A percentile compares a stretch with the other conserved stretches of the same genome.
Evolutionary conservation across 2,113 vertebrate species (phyloP).

Genomic region (Pseudonaja textilis): DNA sequence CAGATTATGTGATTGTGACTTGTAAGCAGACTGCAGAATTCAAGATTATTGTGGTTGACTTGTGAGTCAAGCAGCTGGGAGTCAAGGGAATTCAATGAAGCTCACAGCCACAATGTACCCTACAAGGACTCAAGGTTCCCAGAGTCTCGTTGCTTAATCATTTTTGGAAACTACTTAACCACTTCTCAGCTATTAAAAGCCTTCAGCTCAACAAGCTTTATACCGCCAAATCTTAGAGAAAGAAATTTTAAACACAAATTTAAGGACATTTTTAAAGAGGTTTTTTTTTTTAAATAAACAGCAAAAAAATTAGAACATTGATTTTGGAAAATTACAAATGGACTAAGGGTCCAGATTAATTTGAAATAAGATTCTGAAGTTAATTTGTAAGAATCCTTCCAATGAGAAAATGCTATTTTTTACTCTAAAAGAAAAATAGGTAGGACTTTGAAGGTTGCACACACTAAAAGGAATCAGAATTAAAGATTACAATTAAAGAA

Average conservation of each 20-base stretch:
- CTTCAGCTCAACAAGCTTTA: not conserved
- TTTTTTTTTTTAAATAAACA: not conserved
- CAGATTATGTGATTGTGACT: not conserved
- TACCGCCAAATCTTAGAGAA: not conserved
- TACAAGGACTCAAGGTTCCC: not conserved
- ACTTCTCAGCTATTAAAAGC: not conserved
- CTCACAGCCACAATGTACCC: not conserved
- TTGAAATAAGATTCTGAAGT: not conserved
- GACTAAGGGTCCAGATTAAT: not conserved
- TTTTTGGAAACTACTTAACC: not conserved
- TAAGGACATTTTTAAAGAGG: not conserved
- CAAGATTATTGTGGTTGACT: not conserved
- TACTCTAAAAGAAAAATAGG: not conserved
- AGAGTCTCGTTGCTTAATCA: not conserved
- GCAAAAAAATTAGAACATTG: not conserved
- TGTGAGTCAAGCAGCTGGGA: not conserved
- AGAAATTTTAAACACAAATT: not conserved
- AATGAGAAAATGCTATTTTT: not conserved
- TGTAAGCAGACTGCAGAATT: not conserved
- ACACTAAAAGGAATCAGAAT: not conserved
- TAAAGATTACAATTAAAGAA: not conserved
- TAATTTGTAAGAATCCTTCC: not conserved
- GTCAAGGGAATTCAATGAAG: not conserved
- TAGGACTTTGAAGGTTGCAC: not conserved
- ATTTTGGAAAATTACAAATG: not conserved